Conservation (phyloP, 2,797 vertebrate genomes). For the Masticophis lateralis region DNA sequence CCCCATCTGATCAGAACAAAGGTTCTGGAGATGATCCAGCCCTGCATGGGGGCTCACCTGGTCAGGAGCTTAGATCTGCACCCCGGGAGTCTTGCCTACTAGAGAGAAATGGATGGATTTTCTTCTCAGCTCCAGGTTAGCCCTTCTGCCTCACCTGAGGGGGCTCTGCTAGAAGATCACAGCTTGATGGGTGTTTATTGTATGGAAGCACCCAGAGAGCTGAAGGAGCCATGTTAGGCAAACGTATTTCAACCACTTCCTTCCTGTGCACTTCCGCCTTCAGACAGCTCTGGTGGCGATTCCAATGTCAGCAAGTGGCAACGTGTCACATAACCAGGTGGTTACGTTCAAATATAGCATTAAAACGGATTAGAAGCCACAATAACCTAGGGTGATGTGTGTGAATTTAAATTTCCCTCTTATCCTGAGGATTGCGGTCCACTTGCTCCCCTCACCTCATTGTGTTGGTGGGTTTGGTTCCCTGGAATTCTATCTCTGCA, state of each 20-base stretch:
- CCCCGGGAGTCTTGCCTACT: background rate
- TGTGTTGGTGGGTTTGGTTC: background rate
- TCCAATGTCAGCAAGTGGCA: background rate
- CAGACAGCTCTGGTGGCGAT: too few relatives aligned
- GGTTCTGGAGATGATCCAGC: background rate
- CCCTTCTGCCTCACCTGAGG: background rate
- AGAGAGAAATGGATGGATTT: background rate
- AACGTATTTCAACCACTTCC: background rate
- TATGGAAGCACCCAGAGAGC: background rate
- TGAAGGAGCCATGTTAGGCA: background rate
- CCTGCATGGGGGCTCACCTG: background rate
- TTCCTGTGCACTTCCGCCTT: background rate
- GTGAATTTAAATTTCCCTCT: background rate
- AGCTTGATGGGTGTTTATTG: background rate
- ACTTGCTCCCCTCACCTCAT: background rate
- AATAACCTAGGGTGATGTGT: background rate
- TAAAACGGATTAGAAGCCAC: background rate
- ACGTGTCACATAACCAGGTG: background rate
- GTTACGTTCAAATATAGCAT: background rate
- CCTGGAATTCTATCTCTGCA: background rate
- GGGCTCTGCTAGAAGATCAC: background rate
- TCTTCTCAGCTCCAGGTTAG: background rate
- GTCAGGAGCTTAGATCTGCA: background rate
- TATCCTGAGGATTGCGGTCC: background rate
- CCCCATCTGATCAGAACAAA: background rate